Evolutionary conservation across 1,140 invertebrate genomes (phyloP).

Genomic region (Meteorus sp.): DNA sequence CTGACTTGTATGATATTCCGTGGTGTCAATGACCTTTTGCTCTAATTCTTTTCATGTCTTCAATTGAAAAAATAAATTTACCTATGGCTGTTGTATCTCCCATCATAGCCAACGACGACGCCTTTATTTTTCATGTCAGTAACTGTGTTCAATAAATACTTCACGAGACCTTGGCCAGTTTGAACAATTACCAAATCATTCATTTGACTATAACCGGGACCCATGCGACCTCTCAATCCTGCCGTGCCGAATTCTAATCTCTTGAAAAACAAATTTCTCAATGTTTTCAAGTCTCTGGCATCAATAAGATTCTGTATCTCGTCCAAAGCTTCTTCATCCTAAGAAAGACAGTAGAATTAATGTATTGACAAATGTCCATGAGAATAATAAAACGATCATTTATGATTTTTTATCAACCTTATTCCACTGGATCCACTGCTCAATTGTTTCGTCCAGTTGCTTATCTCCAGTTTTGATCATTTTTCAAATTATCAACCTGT

Average conservation of each 20-base stretch:
- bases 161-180: constrained; percentile 88
- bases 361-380: too few relatives aligned
- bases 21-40: too few relatives aligned
- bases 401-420: constrained; percentile 52
- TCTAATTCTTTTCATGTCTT: too few relatives aligned
- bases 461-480: constrained; percentile 47
- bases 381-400: too few relatives aligned
- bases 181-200: constrained; percentile 98
- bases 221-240: constrained; percentile 89
- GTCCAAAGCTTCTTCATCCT: constrained; percentile 57
- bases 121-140: constrained; percentile 65
- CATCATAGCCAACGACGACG: constrained; percentile 93
- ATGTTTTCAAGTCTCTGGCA: constrained; percentile 55
- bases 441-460: constrained; percentile 62
- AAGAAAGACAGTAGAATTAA: constrained; percentile 37
- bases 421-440: constrained; percentile 69
- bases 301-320: constrained; percentile 62
- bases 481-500: constrained; percentile 2
- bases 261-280: constrained; percentile 65
- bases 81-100: constrained; percentile 89
- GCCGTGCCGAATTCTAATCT: constrained; percentile 87
- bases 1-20: too few relatives aligned
- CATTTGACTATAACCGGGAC: constrained; percentile 89
- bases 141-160: constrained; percentile 70
- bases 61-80: constrained; percentile 54